Conservation (phyloP, 2,888 invertebrate species). For the Labia minor region DNA sequence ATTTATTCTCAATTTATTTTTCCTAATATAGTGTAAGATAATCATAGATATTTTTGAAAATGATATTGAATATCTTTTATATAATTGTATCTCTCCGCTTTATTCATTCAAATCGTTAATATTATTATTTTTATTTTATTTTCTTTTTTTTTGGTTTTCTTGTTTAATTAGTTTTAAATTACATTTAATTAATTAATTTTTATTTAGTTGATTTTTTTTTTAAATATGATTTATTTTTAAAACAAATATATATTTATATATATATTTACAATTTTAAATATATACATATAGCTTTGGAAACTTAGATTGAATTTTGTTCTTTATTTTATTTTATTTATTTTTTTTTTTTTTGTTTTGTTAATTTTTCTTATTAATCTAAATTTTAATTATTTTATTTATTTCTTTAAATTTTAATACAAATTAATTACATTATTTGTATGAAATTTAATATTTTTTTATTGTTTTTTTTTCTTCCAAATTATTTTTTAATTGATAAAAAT, state of each 20-base stretch:
- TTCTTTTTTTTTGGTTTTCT: not conserved
- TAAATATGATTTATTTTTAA: not conserved
- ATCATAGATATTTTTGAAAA: too few species aligned
- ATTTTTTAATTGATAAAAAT: too few species aligned
- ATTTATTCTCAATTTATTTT: too few species aligned
- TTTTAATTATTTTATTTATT: too few species aligned
- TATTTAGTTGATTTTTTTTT: not conserved
- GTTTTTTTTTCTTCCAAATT: too few species aligned
- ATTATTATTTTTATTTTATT: not conserved
- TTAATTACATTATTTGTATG: too few species aligned
- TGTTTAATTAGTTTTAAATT: not conserved
- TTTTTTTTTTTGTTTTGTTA: conserved; percentile 36
- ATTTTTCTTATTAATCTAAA: conserved; percentile 36
- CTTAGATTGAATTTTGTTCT: conserved; percentile 22
- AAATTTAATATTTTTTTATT: too few species aligned
- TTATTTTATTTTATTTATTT: conserved; percentile 8
- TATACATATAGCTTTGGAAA: conserved; percentile 14
- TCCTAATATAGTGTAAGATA: too few species aligned
- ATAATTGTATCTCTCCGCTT: not conserved
- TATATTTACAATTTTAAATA: not conserved
- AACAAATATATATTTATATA: not conserved
- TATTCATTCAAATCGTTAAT: not conserved
- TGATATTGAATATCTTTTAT: too few species aligned
- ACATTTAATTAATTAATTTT: not conserved
- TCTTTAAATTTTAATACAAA: too few species aligned